A percentile compares a stretch with the other conserved stretches of the same genome.
Evolutionary conservation across 2,888 invertebrate genomes (phyloP).

Genomic region (Polyploca ridens): DNA sequence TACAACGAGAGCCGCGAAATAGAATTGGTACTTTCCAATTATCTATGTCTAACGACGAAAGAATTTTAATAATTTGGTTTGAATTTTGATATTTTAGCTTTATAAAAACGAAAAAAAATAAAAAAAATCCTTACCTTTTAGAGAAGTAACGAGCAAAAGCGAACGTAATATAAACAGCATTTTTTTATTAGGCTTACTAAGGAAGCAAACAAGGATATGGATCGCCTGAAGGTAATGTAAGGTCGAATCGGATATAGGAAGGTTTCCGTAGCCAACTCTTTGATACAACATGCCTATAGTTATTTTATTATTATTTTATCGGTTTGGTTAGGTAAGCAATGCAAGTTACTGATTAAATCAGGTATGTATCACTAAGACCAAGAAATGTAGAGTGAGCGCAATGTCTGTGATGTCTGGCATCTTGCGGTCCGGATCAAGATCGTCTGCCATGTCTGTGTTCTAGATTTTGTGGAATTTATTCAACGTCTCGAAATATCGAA

Average conservation of each 20-base stretch:
- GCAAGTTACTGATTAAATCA: not conserved
- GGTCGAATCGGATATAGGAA: no score
- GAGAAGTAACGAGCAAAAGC: not conserved
- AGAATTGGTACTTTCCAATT: not conserved
- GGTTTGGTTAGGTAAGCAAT: not conserved
- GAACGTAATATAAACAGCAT: no score
- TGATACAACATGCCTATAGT: no score
- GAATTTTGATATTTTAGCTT: no score
- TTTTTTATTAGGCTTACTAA: no score
- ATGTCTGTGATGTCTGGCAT: constrained; percentile 51
- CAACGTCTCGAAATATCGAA: constrained; percentile 13
- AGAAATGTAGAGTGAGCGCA: constrained; percentile 23
- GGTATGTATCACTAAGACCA: not conserved
- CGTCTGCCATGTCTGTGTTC: constrained; percentile 43
- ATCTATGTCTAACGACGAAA: not conserved
- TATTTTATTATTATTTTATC: no score
- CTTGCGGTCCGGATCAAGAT: constrained; percentile 45
- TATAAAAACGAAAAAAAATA: no score
- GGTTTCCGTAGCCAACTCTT: no score
- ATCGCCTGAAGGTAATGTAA: no score
- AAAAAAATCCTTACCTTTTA: no score
- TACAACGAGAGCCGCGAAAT: constrained; percentile 17
- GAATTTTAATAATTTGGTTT: not conserved
- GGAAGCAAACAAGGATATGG: no score
- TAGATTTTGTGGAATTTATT: constrained; percentile 44